phyloP scores from a whole-genome alignment of 30 jellyfish, hydroid and myxozoan genomes.

The Aurelia sp. region DNA sequence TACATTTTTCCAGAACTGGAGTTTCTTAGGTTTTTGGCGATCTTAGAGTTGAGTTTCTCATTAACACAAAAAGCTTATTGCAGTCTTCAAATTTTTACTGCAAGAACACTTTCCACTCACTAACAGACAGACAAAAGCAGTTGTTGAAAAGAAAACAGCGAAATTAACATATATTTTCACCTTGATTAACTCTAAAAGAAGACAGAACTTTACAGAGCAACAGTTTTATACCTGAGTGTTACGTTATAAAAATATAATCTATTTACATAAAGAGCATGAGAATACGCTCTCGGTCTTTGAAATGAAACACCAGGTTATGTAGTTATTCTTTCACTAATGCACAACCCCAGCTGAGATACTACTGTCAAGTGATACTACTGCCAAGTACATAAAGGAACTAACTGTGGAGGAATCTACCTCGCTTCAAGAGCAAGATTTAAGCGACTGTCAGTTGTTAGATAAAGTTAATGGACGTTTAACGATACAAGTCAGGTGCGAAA shows the following conservation, averaged over 20 bases:
- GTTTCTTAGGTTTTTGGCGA: no score
- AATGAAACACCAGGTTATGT: conserved; percentile 9
- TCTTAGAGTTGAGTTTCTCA: no score
- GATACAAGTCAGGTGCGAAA: no score
- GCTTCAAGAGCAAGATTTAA: no score
- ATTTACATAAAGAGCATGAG: conserved; percentile 32
- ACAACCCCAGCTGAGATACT: background rate
- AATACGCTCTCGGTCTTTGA: background rate
- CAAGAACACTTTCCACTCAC: no score
- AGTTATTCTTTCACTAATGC: background rate
- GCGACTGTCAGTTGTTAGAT: background rate
- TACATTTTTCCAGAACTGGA: no score
- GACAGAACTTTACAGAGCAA: conserved; percentile 2
- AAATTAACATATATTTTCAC: background rate
- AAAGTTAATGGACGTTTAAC: no score
- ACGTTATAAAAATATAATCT: conserved; percentile 57
- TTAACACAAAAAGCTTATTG: no score
- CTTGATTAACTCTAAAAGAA: conserved; percentile 5
- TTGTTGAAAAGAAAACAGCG: background rate
- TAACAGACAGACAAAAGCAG: no score
- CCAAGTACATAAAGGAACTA: background rate
- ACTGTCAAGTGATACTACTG: background rate
- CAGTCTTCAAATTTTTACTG: no score
- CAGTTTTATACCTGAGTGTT: conserved; percentile 2
- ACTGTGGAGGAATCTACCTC: no score